Conservation (phyloP, 2,888 invertebrate species). For the Pristionchus arcanus region DNA sequence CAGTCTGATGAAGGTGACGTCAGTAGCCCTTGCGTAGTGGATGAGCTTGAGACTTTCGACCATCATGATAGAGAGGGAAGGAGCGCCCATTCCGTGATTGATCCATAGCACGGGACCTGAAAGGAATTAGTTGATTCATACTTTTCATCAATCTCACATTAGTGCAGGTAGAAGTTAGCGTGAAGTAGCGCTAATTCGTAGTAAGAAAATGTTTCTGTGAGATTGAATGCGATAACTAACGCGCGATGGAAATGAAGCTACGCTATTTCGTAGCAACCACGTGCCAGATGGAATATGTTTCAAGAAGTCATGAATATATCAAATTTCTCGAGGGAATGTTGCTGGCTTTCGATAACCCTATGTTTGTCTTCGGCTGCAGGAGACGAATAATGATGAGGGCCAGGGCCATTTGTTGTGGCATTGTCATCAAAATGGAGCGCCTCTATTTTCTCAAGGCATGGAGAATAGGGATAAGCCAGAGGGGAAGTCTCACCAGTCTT, state of each 20-base stretch:
- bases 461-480: no score
- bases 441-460: not conserved
- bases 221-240: no score
- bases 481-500: slow-evolving; percentile 78
- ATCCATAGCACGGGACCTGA: slow-evolving; percentile 53
- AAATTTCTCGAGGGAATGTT: not conserved
- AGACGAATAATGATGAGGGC: no score
- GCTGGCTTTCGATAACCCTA: not conserved
- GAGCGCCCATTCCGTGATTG: slow-evolving; percentile 98
- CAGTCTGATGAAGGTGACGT: slow-evolving; percentile 92
- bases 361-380: not conserved
- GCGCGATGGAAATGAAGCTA: no score
- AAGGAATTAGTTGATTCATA: not conserved
- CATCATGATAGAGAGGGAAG: slow-evolving; percentile 94
- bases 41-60: slow-evolving; percentile 97
- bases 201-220: no score
- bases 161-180: not conserved
- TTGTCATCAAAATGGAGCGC: no score
- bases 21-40: slow-evolving; percentile 91
- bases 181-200: not conserved
- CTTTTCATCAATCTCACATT: not conserved
- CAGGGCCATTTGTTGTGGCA: no score
- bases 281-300: not conserved
- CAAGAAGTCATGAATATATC: not conserved
- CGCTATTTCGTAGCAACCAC: not conserved